Evolutionary conservation across 92 coral and sea anemone genomes (phyloP), one percentile per base, ranked within the genome.

Genomic region (Epizoanthus rinbou): DNA sequence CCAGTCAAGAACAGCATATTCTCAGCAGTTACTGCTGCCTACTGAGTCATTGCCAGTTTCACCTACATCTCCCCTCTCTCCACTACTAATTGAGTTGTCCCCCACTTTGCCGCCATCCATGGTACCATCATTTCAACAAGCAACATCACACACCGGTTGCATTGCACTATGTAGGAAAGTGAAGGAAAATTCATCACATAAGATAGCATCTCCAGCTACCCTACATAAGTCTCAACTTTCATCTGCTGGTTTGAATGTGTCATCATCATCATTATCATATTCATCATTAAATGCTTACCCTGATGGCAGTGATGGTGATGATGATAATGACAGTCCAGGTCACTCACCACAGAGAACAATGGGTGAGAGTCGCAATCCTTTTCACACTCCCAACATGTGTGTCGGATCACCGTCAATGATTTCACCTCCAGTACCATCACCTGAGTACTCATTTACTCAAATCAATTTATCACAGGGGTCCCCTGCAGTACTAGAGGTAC

Each of bases 381-480:
- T 78, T 35, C 66, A 18, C 19, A 60, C 72, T 10, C 41, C 70
- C 14, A n/a, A 78, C 35, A 17, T 43, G 13, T 78, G 57, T 6
- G 21, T 21, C 66, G 19, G 39, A 24, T 15, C 69, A 13, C 52
- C 82, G 23, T 43, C 45, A 37, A 79, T 93, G 69, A 71, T 93
- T 72, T 88, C 98, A 52, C 93, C 93, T 7, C 88, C 91, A 31
- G 87, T 88, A 58, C 94, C 94, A 19, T 93, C 97, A 2, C 97
- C 97, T 3, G 85, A 87, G 6, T 91, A 88, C 85, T 73, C 88
- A 2, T 89, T 89, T 54, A 37, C 84, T 21, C 86, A 81, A 8
- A 53, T 72, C 57, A 62, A 73, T 35, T 85, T 47, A 9, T 64
- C 78, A 64, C 86, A 71, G 63, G 86, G 63, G 7, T 80, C 89